phyloP scores from a whole-genome alignment of 1,140 invertebrate species.

The Grapholita molesta region DNA sequence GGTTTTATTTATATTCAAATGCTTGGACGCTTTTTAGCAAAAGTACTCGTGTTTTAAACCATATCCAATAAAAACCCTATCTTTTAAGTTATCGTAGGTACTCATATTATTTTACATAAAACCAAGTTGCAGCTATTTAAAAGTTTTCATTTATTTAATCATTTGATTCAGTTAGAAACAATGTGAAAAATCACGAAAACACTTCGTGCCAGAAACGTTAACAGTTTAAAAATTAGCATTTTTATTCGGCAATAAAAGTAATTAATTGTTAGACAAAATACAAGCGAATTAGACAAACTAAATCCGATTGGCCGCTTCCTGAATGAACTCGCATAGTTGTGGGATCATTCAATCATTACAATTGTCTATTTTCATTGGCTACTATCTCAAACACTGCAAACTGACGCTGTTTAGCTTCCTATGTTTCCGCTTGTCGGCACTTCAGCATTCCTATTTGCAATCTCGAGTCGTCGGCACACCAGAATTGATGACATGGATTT shows the following conservation, averaged over 20 bases:
- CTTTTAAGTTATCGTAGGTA: too few relatives aligned
- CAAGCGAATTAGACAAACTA: background rate
- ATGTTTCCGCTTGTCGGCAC: background rate
- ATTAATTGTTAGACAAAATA: background rate
- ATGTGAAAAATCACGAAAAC: background rate
- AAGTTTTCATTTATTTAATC: background rate
- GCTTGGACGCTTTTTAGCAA: background rate
- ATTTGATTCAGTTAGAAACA: background rate
- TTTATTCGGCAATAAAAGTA: background rate
- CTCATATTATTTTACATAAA: too few relatives aligned
- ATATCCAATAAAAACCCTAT: too few relatives aligned
- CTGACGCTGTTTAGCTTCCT: constrained; percentile 4
- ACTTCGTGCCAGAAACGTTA: background rate
- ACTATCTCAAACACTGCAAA: background rate
- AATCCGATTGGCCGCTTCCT: background rate
- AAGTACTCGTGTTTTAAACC: too few relatives aligned
- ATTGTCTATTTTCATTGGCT: constrained; percentile 19
- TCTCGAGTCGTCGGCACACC: background rate
- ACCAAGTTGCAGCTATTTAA: background rate
- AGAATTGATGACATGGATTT: constrained; percentile 3
- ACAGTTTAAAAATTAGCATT: background rate
- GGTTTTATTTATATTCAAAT: background rate
- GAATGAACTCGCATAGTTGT: constrained; percentile 7
- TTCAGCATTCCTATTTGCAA: background rate
- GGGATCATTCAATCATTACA: constrained; percentile 11